Evolutionary conservation across 2,113 vertebrate species (phyloP).

Genomic region (Carlito syrichta): DNA sequence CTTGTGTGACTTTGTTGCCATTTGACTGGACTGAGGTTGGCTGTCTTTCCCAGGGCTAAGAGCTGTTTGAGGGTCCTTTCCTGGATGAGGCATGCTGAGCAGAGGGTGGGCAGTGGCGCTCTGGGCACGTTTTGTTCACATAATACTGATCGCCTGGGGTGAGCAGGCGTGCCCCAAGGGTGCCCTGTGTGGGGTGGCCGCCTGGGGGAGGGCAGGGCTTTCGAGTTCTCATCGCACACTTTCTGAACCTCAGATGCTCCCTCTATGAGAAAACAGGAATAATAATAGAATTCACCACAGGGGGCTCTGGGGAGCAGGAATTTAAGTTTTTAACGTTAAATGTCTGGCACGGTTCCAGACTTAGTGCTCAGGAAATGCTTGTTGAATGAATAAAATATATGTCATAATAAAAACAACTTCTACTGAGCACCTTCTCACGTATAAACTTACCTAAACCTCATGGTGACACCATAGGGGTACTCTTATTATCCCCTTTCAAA

Average conservation of each 20-base stretch:
- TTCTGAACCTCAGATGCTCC: neutral
- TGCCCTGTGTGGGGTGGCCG: accelerated
- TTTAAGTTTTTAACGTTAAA: neutral
- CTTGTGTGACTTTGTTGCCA: neutral
- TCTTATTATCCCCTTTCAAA: neutral
- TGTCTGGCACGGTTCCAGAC: neutral
- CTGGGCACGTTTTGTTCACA: accelerated
- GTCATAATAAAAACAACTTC: neutral
- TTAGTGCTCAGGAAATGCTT: neutral
- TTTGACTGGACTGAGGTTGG: neutral
- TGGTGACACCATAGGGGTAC: neutral
- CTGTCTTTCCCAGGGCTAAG: neutral
- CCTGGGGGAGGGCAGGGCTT: neutral
- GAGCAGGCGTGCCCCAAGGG: no score
- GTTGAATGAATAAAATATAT: neutral
- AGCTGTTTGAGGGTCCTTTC: neutral
- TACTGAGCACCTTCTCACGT: neutral
- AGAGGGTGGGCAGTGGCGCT: neutral
- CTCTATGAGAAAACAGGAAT: neutral
- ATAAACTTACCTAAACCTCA: neutral
- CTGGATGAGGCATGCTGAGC: neutral
- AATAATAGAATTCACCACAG: neutral
- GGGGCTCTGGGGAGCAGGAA: neutral
- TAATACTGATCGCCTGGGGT: no score
- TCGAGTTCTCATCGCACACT: neutral